Conservation (phyloP, 2,797 vertebrate species). For the Chrysocyon brachyurus region DNA sequence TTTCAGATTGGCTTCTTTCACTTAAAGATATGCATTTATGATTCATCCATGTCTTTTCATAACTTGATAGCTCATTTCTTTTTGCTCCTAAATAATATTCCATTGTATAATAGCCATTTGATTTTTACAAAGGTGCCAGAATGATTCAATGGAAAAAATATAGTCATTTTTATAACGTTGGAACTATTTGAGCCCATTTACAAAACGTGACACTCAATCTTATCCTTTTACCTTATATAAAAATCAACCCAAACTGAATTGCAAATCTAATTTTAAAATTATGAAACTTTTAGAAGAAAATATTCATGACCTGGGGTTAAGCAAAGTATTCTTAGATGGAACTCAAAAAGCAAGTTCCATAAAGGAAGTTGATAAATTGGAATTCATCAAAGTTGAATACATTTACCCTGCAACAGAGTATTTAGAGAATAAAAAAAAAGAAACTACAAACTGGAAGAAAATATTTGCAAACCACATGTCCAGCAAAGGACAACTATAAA, state of each 20-base stretch:
- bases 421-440: slow-evolving; percentile 40
- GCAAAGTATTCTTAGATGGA: slow-evolving; percentile 21
- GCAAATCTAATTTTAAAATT: slow-evolving; percentile 42
- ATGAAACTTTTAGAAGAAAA: slow-evolving; percentile 41
- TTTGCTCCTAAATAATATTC: slow-evolving; percentile 54
- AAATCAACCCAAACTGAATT: neutral
- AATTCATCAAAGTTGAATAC: slow-evolving; percentile 49
- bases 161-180: neutral
- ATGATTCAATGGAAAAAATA: slow-evolving; percentile 23
- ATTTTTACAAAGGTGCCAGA: neutral
- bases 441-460: neutral
- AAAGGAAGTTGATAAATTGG: slow-evolving; percentile 22
- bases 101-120: slow-evolving; percentile 16
- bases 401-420: neutral
- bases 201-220: neutral
- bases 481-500: neutral
- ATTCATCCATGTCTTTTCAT: neutral
- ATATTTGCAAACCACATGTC: slow-evolving; percentile 20
- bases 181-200: neutral
- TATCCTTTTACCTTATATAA: neutral
- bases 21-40: neutral
- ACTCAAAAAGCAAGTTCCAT: neutral
- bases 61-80: slow-evolving; percentile 13
- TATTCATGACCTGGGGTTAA: neutral
- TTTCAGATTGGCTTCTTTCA: slow-evolving; percentile 38